phyloP scores from a whole-genome alignment of 2,797 vertebrate genomes.

The Emys orbicularis region DNA sequence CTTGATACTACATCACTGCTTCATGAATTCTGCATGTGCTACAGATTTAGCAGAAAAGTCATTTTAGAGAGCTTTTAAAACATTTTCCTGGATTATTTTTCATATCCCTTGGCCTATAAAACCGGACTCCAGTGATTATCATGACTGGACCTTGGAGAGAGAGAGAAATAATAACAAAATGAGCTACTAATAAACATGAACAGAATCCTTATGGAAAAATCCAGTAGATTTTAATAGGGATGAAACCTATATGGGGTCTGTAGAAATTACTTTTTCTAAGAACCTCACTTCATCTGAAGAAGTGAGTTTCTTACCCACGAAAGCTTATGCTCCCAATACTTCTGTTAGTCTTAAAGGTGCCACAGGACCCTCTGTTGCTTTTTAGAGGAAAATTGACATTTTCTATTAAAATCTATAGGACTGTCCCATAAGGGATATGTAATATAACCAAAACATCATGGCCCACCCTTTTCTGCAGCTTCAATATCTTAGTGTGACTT shows the following conservation, averaged over 20 bases:
- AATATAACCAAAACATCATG: too few relatives aligned
- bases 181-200: accelerated
- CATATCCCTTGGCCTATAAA: neutral
- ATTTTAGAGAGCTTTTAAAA: neutral
- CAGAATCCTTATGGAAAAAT: neutral
- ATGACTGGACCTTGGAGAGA: neutral
- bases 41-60: neutral
- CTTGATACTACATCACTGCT: neutral
- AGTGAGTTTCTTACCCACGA: too few relatives aligned
- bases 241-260: accelerated
- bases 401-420: neutral
- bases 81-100: neutral
- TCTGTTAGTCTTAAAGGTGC: too few relatives aligned
- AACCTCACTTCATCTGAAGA: too few relatives aligned
- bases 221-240: neutral
- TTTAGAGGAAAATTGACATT: neutral
- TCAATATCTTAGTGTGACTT: neutral
- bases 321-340: too few relatives aligned
- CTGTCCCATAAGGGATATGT: neutral
- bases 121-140: neutral
- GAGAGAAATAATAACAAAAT: neutral
- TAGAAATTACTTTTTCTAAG: neutral
- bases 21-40: neutral
- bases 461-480: neutral
- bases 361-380: too few relatives aligned